Evolutionary conservation across 2,797 vertebrate species (phyloP).

Genomic region (Chiloscyllium punctatum): DNA sequence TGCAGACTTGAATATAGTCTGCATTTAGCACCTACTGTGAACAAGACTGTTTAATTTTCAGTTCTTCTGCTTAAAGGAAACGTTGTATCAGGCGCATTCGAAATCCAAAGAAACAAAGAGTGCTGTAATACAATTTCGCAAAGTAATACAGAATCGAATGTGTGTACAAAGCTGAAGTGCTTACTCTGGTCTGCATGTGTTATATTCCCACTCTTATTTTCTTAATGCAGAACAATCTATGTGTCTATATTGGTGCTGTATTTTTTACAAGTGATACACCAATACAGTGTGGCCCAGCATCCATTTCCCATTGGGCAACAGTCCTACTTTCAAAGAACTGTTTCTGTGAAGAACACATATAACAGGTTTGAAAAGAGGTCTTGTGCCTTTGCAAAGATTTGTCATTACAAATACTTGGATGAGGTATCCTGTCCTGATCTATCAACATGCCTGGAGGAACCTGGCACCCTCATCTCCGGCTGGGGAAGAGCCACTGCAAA

Average conservation of each 20-base stretch:
- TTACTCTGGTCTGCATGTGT: background rate
- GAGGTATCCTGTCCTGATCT: background rate
- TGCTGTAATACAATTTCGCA: conserved; percentile 2
- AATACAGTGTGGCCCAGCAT: background rate
- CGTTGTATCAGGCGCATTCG: background rate
- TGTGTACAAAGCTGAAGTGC: background rate
- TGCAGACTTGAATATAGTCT: background rate
- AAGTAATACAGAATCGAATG: background rate
- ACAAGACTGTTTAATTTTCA: background rate
- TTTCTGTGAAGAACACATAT: background rate
- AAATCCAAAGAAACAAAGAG: conserved; percentile 14
- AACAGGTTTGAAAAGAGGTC: background rate
- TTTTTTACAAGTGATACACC: background rate
- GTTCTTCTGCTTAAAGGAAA: background rate
- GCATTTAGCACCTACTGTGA: background rate
- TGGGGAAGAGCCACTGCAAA: background rate
- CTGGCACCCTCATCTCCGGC: background rate
- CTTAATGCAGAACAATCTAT: background rate
- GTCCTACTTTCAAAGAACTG: background rate
- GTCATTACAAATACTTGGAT: background rate
- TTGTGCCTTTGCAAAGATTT: background rate
- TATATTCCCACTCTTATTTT: background rate
- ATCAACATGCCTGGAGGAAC: background rate
- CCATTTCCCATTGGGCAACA: background rate
- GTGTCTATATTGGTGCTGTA: background rate